Base-by-base conservation (phyloP, 2,888 invertebrate genomes). In the Hemithea aestivaria region DNA sequence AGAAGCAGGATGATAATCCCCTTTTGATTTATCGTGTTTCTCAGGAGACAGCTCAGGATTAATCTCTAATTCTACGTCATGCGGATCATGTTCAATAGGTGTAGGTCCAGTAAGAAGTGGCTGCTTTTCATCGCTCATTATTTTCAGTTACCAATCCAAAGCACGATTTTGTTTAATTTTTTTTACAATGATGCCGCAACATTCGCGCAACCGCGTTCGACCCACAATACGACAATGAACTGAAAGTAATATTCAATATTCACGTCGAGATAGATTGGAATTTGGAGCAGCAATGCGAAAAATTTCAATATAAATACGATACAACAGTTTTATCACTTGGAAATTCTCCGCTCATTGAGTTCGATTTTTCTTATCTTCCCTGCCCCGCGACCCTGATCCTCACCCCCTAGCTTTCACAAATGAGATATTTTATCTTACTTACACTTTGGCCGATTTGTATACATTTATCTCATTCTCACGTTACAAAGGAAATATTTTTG, bases 91-190 rank as follows among this genome's bases (percentile, higher is more conserved):
- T 49, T 84, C 84, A 35, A 71, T 58, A 28, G 73, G 62, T 51
- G 66, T 69, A 54, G 81, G 75, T 46, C 81, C 81, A 50, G 85
- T 88, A 44, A 92, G 87, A 40, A 93, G 83, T 25, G 93, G 93
- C 62, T 91, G 92, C 59, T 92, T 91, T 80, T 93, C 93, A 61
- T 92, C 90, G 58, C 76, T 89, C 90, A 91, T 91, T 62, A 57
- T 81, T 45, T 43, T 53, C 53, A 44, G 30, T 27, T 24, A 35
- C 23, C 11, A 25, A 26, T 34, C 7, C 29, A 6, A 10, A 21
- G 16, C 27, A 10, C 26, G 10, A 26, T 40, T 41, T 27, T 4
- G 1, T 12, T 12, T 23, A 9, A 10, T 38, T 21, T 32, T 38
- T 30, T 32, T 25, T 29, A 29, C 10, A 28, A 29, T 31, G 42